phyloP scores from a whole-genome alignment of 2,888 invertebrate species.

The Teinopalpus imperialis region DNA sequence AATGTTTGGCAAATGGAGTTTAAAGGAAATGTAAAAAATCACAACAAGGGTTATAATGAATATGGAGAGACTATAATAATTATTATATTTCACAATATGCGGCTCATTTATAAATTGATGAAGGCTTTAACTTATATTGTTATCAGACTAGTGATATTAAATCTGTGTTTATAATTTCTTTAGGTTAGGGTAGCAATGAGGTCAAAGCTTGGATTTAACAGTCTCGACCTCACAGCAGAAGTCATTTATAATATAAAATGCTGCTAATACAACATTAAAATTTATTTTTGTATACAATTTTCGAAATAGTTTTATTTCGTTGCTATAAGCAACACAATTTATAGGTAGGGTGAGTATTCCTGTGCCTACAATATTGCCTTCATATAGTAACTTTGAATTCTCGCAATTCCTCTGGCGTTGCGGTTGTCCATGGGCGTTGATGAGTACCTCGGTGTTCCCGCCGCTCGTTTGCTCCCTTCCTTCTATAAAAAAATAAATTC shows the following conservation, averaged over 20 bases:
- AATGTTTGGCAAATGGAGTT: conserved; percentile 23
- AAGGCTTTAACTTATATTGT: conserved; percentile 13
- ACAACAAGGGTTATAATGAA: too few species aligned
- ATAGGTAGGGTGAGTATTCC: conserved; percentile 18
- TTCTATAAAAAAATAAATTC: too few species aligned
- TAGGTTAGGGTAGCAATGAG: too few species aligned
- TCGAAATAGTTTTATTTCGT: conserved; percentile 18
- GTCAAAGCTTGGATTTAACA: not conserved
- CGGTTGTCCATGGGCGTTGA: too few species aligned
- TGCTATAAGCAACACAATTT: conserved; percentile 22
- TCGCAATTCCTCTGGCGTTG: too few species aligned
- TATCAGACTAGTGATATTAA: not conserved
- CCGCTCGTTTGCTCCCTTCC: too few species aligned
- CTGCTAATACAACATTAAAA: conserved; percentile 3
- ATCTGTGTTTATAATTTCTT: not conserved
- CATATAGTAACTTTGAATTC: conserved; percentile 12
- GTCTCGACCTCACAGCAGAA: conserved; percentile 18
- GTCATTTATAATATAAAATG: conserved; percentile 23
- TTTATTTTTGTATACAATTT: conserved; percentile 15
- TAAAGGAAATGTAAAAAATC: not conserved
- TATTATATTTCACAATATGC: too few species aligned
- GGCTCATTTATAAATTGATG: too few species aligned
- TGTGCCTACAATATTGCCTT: conserved; percentile 14
- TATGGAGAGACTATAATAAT: too few species aligned
- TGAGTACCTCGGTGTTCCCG: too few species aligned